These are phyloP conservation scores for Acleris emargana DNA, from an alignment of 2,888 invertebrate genomes.

Conservation along the genomic window DNA sequence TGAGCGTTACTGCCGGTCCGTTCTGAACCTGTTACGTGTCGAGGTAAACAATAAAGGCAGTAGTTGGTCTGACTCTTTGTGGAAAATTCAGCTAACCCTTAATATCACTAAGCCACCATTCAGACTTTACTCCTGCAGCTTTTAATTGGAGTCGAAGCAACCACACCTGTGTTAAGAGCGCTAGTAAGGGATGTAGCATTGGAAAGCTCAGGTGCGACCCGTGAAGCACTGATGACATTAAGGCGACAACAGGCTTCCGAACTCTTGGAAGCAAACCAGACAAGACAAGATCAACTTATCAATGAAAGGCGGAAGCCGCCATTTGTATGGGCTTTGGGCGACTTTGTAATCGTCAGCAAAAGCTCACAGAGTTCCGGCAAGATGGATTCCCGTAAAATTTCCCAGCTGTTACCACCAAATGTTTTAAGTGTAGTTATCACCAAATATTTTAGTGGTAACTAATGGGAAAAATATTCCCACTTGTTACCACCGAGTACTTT, in stretches of 20 bases:
- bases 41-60: background rate
- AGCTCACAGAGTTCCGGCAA: conserved; percentile 18
- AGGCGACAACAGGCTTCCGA: background rate
- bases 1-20: background rate
- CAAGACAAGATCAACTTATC: background rate
- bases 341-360: conserved; percentile 17
- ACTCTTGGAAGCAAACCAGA: background rate
- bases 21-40: background rate
- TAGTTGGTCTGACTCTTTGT: background rate
- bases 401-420: no score
- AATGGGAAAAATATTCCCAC: no score
- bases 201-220: background rate
- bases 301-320: conserved; percentile 13
- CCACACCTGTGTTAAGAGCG: background rate
- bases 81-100: background rate
- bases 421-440: no score
- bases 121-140: background rate
- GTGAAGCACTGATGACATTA: background rate
- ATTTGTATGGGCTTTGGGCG: conserved; percentile 4
- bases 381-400: no score
- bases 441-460: no score
- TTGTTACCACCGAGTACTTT: no score
- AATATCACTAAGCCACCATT: background rate
- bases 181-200: background rate
- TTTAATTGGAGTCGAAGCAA: background rate